phyloP scores from a whole-genome alignment of 2,888 invertebrate genomes.

The Idaea biselata region DNA sequence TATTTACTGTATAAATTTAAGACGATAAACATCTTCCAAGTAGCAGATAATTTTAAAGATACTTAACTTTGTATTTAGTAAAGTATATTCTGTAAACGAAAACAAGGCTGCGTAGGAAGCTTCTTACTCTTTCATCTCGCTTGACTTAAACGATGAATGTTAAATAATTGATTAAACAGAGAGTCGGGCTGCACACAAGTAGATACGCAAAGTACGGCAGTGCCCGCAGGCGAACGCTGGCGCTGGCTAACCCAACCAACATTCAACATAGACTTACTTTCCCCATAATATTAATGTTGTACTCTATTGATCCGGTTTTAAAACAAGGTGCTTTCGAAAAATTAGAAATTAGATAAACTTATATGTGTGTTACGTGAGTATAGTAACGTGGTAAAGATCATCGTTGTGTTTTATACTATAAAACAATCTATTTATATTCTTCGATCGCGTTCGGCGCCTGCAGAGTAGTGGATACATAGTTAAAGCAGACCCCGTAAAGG shows the following conservation, averaged over 20 bases:
- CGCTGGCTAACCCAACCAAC: no score
- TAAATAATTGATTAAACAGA: slow-evolving; percentile 33
- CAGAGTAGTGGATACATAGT: no score
- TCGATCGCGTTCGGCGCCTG: no score
- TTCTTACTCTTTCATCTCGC: neutral
- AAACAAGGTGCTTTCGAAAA: no score
- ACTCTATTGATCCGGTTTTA: neutral
- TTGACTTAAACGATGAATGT: slow-evolving; percentile 26
- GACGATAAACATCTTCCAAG: neutral
- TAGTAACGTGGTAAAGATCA: no score
- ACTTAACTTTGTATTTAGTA: neutral
- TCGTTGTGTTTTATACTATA: no score
- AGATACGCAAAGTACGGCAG: neutral
- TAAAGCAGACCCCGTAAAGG: no score
- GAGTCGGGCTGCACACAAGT: slow-evolving; percentile 22
- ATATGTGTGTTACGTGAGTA: no score
- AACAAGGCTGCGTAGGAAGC: slow-evolving; percentile 8
- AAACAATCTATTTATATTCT: no score
- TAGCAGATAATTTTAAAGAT: neutral
- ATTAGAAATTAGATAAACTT: no score
- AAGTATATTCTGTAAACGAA: slow-evolving; percentile 2
- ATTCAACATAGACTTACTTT: no score
- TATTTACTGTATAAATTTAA: neutral
- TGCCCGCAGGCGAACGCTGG: neutral
- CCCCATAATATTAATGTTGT: neutral